phyloP scores from a whole-genome alignment of 2,113 vertebrate genomes.

The Tenebrosternarchus preto region DNA sequence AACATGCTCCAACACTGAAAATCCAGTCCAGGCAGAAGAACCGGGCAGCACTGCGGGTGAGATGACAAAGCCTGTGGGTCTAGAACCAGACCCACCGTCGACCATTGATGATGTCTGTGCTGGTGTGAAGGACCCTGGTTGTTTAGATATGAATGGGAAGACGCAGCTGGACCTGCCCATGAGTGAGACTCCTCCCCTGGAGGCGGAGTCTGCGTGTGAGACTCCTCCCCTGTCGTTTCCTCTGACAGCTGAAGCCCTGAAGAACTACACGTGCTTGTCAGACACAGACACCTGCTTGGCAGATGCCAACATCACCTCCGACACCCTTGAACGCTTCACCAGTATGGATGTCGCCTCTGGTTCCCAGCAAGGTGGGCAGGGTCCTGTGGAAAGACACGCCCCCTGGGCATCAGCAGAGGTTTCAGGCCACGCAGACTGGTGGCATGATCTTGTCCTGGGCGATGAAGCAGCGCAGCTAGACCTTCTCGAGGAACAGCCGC shows the following conservation, averaged over 20 bases:
- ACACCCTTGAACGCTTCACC: background rate
- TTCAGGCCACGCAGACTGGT: background rate
- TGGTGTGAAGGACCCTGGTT: conserved; percentile 11
- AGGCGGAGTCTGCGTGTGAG: background rate
- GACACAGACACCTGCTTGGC: conserved; percentile 6
- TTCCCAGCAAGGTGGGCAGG: background rate
- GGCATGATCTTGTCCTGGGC: background rate
- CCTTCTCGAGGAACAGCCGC: background rate
- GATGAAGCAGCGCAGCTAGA: conserved; percentile 3
- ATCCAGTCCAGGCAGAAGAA: conserved; percentile 20
- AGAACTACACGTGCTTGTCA: background rate
- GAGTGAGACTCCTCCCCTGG: background rate
- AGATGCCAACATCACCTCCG: conserved; percentile 32
- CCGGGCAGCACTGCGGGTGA: conserved; percentile 7
- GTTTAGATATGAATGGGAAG: background rate
- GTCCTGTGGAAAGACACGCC: conserved; percentile 2
- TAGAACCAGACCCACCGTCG: background rate
- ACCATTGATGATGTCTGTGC: background rate
- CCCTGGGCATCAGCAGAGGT: background rate
- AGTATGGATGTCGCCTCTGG: conserved; percentile 4
- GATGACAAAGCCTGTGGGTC: background rate
- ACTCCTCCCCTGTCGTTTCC: background rate
- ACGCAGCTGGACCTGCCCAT: background rate
- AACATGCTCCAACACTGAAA: background rate
- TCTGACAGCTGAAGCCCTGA: background rate